Evolutionary conservation across 2,888 invertebrate genomes (phyloP).

Genomic region (Trissolcus japonicus): DNA sequence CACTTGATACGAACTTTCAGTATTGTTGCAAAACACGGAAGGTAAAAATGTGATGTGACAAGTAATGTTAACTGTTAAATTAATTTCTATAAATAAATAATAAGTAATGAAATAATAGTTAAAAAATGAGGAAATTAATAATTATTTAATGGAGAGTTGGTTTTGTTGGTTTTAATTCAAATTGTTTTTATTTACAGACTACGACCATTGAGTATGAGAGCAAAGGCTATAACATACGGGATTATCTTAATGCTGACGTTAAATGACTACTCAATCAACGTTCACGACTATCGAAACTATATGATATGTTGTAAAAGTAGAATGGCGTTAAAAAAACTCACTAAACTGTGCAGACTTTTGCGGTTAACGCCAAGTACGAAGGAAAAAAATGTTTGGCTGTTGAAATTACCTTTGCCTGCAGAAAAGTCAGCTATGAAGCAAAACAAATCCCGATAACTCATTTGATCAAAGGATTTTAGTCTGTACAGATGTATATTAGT

Average conservation of each 20-base stretch:
- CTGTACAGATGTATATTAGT: too few species aligned
- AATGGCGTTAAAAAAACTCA: constrained; percentile 10
- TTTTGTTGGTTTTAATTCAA: neutral
- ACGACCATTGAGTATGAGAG: constrained; percentile 18
- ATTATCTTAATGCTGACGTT: constrained; percentile 14
- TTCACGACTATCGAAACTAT: too few species aligned
- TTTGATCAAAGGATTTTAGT: too few species aligned
- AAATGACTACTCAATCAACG: constrained; percentile 10
- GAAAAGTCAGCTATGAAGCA: neutral
- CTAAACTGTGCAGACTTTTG: constrained; percentile 7
- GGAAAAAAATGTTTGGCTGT: neutral
- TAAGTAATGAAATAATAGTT: too few species aligned
- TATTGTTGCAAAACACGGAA: too few species aligned
- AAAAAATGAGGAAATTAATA: neutral
- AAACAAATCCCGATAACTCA: too few species aligned
- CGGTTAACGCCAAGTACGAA: constrained; percentile 3
- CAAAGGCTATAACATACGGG: constrained; percentile 28
- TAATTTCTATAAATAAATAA: too few species aligned
- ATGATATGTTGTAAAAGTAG: neutral
- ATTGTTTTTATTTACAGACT: constrained; percentile 9
- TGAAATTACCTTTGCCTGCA: constrained; percentile 21
- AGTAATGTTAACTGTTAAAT: too few species aligned
- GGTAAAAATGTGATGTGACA: too few species aligned
- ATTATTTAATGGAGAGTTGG: neutral
- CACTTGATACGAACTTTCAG: too few species aligned